phyloP scores from a whole-genome alignment of 2,888 invertebrate species.

The Adelognathus sp. region DNA sequence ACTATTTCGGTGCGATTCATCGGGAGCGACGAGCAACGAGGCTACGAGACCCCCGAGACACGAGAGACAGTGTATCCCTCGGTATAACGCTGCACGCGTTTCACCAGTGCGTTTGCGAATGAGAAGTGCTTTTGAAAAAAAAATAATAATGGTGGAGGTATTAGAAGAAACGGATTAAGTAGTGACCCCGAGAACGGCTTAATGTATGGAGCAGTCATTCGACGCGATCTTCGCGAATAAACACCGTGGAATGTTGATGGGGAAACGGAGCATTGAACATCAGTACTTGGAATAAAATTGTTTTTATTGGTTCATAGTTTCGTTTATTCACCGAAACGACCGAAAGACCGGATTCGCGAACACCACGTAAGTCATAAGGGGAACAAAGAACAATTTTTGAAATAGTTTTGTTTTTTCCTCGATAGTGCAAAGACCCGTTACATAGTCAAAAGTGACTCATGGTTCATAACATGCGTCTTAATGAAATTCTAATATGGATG shows the following conservation, averaged over 20 bases:
- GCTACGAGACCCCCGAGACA: slow-evolving; percentile 69
- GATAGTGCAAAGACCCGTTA: too few relatives aligned
- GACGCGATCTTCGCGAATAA: background rate
- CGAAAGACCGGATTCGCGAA: too few relatives aligned
- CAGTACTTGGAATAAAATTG: too few relatives aligned
- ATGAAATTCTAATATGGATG: too few relatives aligned
- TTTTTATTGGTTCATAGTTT: too few relatives aligned
- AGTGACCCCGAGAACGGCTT: background rate
- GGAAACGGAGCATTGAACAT: background rate
- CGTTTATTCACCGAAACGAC: too few relatives aligned
- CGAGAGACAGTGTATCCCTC: slow-evolving; percentile 55
- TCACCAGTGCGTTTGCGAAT: slow-evolving; percentile 31
- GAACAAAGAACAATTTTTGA: too few relatives aligned
- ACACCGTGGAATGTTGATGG: background rate
- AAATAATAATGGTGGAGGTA: slow-evolving; percentile 2
- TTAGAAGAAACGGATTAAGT: background rate
- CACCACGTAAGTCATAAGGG: too few relatives aligned
- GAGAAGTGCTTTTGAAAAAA: slow-evolving; percentile 41
- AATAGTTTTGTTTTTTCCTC: too few relatives aligned
- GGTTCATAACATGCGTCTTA: too few relatives aligned
- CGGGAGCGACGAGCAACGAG: slow-evolving; percentile 62
- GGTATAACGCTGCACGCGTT: slow-evolving; percentile 19
- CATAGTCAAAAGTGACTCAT: too few relatives aligned
- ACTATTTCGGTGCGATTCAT: slow-evolving; percentile 66
- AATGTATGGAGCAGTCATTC: background rate